Evolutionary conservation across 2,797 vertebrate genomes (phyloP).

Genomic region (Poliocrania exsul): DNA sequence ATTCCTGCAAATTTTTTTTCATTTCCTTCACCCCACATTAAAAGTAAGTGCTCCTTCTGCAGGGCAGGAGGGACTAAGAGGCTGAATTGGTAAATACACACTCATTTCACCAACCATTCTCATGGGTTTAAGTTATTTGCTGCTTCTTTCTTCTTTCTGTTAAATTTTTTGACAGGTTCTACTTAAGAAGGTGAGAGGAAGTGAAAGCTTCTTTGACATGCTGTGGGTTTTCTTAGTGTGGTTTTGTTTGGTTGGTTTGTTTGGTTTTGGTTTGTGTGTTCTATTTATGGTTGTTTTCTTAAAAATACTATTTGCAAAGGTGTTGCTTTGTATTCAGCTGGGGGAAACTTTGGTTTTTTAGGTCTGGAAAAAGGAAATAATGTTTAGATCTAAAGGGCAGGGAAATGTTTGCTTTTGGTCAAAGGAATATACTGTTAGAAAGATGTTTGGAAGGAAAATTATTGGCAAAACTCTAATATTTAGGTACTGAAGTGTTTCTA

Average conservation of each 20-base stretch:
- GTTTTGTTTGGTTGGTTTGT: neutral
- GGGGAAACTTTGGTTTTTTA: neutral
- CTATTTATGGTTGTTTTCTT: neutral
- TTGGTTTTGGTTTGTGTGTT: neutral
- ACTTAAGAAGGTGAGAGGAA: neutral
- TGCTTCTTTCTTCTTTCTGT: neutral
- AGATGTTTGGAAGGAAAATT: constrained; percentile 2
- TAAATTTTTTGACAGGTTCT: neutral
- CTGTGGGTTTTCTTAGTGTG: neutral
- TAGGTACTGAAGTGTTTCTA: constrained; percentile 12
- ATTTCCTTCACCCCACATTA: no score
- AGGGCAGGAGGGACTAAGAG: neutral
- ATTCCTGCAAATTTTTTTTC: neutral
- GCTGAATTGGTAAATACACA: neutral
- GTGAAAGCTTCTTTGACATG: neutral
- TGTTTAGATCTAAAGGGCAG: neutral
- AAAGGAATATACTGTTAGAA: constrained; percentile 14
- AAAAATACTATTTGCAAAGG: neutral
- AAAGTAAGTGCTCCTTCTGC: neutral
- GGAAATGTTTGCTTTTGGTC: constrained; percentile 16
- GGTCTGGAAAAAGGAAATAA: neutral
- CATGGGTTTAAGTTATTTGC: neutral
- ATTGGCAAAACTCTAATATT: constrained; percentile 18
- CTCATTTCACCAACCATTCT: neutral
- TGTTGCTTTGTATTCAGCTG: neutral